Percentiles rank a stretch among this genome's conserved stretches.
These are phyloP conservation scores for Thymelicus acteon DNA, from an alignment of 2,888 invertebrate genomes.

Conservation along the genomic window DNA sequence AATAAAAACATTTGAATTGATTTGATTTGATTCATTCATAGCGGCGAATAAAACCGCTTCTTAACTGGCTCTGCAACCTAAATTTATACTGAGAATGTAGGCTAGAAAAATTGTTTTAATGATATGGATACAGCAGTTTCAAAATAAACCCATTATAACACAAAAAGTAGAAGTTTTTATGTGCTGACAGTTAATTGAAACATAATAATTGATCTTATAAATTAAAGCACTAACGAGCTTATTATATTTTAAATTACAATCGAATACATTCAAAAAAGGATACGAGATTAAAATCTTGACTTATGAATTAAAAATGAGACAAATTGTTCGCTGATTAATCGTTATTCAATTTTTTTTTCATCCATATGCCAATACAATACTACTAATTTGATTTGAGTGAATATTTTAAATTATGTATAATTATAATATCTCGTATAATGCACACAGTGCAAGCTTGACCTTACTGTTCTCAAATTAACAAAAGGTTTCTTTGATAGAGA, in stretches of 20 bases:
- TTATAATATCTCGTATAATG: background rate
- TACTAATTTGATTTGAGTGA: background rate
- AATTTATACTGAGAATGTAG: no score
- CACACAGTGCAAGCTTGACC: background rate
- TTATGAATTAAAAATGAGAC: conserved; percentile 9
- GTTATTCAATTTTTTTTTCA: conserved; percentile 3
- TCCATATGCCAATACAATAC: background rate
- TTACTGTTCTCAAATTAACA: background rate
- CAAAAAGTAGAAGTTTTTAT: background rate
- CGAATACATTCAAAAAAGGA: background rate
- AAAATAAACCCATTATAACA: background rate
- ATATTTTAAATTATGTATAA: background rate
- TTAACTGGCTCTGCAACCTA: no score
- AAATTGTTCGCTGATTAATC: conserved; percentile 1
- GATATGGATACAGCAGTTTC: background rate
- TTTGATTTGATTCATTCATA: no score
- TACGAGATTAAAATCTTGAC: conserved; percentile 1
- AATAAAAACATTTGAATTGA: no score
- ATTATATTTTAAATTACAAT: conserved; percentile 25
- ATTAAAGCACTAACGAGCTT: conserved; percentile 17
- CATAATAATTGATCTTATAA: conserved; percentile 2
- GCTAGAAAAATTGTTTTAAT: no score
- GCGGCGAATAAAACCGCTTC: no score
- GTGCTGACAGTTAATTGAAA: conserved; percentile 6
- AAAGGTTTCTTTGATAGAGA: background rate